phyloP scores from a whole-genome alignment of 2,888 invertebrate species.

The Cheilosia impressa region DNA sequence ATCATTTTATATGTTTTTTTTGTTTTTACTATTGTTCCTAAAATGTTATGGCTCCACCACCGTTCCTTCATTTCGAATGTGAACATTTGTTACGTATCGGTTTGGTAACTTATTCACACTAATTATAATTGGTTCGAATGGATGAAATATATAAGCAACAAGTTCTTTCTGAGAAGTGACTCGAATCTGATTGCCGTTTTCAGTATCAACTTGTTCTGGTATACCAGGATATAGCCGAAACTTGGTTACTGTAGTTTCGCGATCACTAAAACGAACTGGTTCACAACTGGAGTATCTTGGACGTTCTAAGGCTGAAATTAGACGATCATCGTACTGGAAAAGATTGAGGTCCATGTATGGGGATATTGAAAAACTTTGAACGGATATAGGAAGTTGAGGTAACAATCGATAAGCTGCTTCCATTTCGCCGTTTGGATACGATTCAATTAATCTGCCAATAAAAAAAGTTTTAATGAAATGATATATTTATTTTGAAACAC shows the following conservation, averaged over 20 bases:
- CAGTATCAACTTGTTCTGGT: conserved; percentile 85
- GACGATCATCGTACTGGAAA: conserved; percentile 97
- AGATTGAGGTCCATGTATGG: conserved; percentile 96
- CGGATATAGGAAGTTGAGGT: conserved; percentile 96
- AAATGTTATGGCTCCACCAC: not conserved
- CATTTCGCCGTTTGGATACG: conserved; percentile 89
- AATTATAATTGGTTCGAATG: conserved; percentile 97
- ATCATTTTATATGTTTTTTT: too few relatives aligned
- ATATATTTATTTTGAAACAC: conserved; percentile 21
- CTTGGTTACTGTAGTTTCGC: conserved; percentile 91
- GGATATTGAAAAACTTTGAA: conserved; percentile 96
- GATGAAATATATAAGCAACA: conserved; percentile 98
- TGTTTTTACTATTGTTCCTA: too few relatives aligned
- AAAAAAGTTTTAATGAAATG: conserved; percentile 83
- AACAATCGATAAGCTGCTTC: conserved; percentile 95
- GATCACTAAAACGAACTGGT: conserved; percentile 94
- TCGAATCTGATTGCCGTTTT: not conserved
- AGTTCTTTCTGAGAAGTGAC: conserved; percentile 82
- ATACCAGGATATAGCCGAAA: conserved; percentile 95
- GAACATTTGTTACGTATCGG: conserved; percentile 97
- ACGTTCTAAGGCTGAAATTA: conserved; percentile 97
- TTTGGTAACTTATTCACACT: conserved; percentile 96
- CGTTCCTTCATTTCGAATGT: conserved; percentile 88
- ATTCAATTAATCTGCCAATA: conserved; percentile 29
- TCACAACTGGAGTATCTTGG: conserved; percentile 95